These are phyloP conservation scores for Harpalus rubripes DNA, from an alignment of 2,888 invertebrate species.

Conservation along the genomic window DNA sequence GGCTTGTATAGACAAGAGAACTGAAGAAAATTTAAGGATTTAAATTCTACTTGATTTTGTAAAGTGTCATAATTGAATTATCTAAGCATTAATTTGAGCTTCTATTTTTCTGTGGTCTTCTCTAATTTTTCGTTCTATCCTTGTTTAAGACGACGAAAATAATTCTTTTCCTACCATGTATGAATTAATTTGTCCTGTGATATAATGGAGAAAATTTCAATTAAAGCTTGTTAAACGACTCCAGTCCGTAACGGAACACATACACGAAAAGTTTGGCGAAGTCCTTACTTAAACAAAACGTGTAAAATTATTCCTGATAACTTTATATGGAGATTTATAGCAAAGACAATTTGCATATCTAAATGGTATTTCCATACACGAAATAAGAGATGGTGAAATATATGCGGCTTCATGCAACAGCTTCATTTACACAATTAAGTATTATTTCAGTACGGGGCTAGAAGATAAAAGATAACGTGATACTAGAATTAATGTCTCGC, in stretches of 20 bases:
- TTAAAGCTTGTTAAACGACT: conserved; percentile 6
- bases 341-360: conserved; percentile 53
- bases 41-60: too few relatives aligned
- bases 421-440: conserved; percentile 63
- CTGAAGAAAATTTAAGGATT: neutral
- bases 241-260: conserved; percentile 17
- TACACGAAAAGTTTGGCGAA: conserved; percentile 38
- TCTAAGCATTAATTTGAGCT: neutral
- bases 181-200: neutral
- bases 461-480: conserved; percentile 35
- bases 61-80: neutral
- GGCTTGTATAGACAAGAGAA: neutral
- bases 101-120: neutral
- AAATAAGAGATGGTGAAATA: conserved; percentile 58
- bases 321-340: conserved; percentile 64
- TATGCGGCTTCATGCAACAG: conserved; percentile 56
- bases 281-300: conserved; percentile 57
- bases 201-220: conserved; percentile 8
- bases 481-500: conserved; percentile 38
- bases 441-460: conserved; percentile 48
- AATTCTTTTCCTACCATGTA: neutral
- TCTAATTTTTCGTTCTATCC: neutral
- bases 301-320: conserved; percentile 61
- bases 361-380: conserved; percentile 64
- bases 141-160: neutral